These are phyloP conservation scores for Ptyas mucosa DNA, from an alignment of 2,113 vertebrate genomes.

Conservation along the genomic window DNA sequence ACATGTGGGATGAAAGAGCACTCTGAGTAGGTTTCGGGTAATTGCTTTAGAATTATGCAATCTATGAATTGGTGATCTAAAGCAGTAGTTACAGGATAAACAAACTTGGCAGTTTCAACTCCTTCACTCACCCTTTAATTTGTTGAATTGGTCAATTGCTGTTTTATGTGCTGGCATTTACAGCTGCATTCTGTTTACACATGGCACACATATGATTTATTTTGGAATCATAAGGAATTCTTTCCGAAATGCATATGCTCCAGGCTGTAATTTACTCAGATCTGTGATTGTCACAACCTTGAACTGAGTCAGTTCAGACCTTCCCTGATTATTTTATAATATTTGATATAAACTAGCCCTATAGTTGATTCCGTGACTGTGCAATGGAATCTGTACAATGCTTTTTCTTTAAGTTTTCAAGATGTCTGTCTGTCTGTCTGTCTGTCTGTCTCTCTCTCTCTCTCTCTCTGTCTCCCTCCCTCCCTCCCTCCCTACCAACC, in stretches of 20 bases:
- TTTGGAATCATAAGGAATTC: background rate
- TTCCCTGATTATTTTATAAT: background rate
- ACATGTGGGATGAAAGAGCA: background rate
- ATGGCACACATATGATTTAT: background rate
- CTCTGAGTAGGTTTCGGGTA: background rate
- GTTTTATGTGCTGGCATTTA: background rate
- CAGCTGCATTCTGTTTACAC: background rate
- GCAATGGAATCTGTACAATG: background rate
- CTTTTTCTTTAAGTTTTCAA: background rate
- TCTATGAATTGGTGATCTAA: background rate
- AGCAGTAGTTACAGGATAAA: background rate
- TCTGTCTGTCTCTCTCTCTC: no score
- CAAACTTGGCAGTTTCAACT: background rate
- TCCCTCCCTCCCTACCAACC: no score
- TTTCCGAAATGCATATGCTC: background rate
- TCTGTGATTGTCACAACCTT: background rate
- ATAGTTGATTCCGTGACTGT: background rate
- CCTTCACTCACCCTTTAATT: background rate
- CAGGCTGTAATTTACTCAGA: background rate
- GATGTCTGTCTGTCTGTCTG: rapidly evolving
- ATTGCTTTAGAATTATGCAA: background rate
- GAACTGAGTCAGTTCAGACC: background rate
- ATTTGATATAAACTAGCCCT: background rate
- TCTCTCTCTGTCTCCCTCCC: no score
- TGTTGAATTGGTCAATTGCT: background rate